Evolutionary conservation across 2,888 invertebrate genomes (phyloP), one percentile per base, ranked within the genome.

Genomic region (Chaetoderma sp.): DNA sequence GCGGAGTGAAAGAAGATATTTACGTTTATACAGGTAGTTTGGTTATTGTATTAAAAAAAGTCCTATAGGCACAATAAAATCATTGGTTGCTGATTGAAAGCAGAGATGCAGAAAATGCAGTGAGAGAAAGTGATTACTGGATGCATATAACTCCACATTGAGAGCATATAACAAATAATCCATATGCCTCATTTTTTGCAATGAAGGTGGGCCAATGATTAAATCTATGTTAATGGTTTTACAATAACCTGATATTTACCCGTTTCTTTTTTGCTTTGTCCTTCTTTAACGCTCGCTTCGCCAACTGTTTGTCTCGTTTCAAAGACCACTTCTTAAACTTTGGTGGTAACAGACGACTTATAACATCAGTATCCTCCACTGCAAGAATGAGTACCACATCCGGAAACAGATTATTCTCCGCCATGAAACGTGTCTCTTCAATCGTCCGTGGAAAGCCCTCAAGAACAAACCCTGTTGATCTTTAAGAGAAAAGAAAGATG

Each of bases 391-490:
- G 67, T 8, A 78, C 82, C n/a, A 80, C 79, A 70, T 86, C 86
- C 2, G 86, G 85, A 68, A 81, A 85, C 56, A 86, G 70, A 6
- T 84, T 85, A 25, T 72, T 68, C 55, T 84, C 84, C 3, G 78
- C 75, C 60, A 86, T 60, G 70, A 77, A 84, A 6, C 74, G 73
- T n/a, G 76, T 78, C 63, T 87, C 86, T 6, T 85, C 86, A 21
- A 77, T 69, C 16, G 80, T 83, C 18, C 83, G 71, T 4, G 87
- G 87, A 65, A 85, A 87, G 21, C 86, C 86, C 64, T 87, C 87
- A 63, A 87, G 72, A 10, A 87, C 74, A 71, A 87, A 86, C 0
- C 86, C 86, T 39, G 83, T 83, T 0, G 81, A 83, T 62, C 84
- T 84, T 74, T 10, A 71, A 49, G 60, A 55, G 25, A 60, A 32